phyloP scores from a whole-genome alignment of 2,797 vertebrate species.

The Chiloscyllium punctatum region DNA sequence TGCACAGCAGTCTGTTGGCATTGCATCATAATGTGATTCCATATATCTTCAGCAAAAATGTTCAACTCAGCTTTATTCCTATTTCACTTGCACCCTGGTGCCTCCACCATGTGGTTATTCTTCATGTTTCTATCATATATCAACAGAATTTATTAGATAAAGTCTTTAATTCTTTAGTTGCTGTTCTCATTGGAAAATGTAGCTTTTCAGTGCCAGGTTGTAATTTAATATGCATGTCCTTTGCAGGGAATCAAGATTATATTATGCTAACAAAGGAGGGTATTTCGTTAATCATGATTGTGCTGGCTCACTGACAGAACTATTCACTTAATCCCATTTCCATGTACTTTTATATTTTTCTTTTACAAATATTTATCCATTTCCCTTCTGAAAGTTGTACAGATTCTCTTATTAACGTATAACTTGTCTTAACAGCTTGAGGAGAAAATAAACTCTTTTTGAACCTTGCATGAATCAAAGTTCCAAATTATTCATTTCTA shows the following conservation, averaged over 20 bases:
- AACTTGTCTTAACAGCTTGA: neutral
- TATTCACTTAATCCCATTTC: neutral
- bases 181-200: neutral
- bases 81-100: conserved; percentile 12
- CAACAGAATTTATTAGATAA: neutral
- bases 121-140: neutral
- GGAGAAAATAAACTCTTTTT: neutral
- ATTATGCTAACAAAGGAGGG: neutral
- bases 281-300: neutral
- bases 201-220: neutral
- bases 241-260: neutral
- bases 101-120: neutral
- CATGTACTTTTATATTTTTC: neutral
- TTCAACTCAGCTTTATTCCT: neutral
- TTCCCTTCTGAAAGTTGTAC: neutral
- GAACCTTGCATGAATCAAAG: neutral
- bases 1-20: neutral
- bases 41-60: neutral
- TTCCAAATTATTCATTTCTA: neutral
- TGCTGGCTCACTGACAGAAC: neutral
- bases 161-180: neutral
- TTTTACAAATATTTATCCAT: conserved; percentile 10
- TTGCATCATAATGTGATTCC: neutral
- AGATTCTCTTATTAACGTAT: neutral
- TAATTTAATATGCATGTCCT: neutral